Evolutionary conservation across 2,888 invertebrate species (phyloP).

Genomic region (Mimas tiliae): DNA sequence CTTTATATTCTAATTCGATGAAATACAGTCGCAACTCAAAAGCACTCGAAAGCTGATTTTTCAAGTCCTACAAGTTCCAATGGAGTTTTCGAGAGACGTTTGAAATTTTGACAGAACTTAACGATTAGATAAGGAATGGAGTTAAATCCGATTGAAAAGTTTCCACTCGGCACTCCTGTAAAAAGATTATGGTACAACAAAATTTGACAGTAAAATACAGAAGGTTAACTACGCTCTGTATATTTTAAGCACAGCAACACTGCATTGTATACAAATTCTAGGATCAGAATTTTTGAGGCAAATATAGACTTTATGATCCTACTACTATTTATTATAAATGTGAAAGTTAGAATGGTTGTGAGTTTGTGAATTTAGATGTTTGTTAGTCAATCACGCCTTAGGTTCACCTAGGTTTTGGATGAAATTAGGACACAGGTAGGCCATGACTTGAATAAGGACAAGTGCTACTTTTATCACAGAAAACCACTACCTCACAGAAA

Average conservation of each 20-base stretch:
- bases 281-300: too few relatives aligned
- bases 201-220: neutral
- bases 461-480: too few relatives aligned
- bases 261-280: too few relatives aligned
- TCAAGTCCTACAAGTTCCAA: slow-evolving; percentile 30
- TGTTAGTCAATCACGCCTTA: too few relatives aligned
- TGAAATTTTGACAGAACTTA: slow-evolving; percentile 71
- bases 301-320: too few relatives aligned
- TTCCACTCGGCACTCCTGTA: slow-evolving; percentile 63
- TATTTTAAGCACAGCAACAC: neutral
- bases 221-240: neutral
- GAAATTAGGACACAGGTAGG: too few relatives aligned
- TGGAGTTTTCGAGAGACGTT: slow-evolving; percentile 42
- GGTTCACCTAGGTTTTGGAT: too few relatives aligned
- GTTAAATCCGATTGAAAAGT: slow-evolving; percentile 76
- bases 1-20: slow-evolving; percentile 6
- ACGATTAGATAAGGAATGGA: slow-evolving; percentile 71
- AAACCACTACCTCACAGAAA: too few relatives aligned
- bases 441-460: too few relatives aligned
- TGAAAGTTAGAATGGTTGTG: too few relatives aligned
- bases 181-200: slow-evolving; percentile 57
- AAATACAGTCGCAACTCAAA: neutral
- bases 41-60: slow-evolving; percentile 13
- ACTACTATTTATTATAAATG: too few relatives aligned
- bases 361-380: too few relatives aligned